These are phyloP conservation scores for Delphinapterus leucas DNA, from an alignment of 2,113 vertebrate genomes.

Conservation along the genomic window DNA sequence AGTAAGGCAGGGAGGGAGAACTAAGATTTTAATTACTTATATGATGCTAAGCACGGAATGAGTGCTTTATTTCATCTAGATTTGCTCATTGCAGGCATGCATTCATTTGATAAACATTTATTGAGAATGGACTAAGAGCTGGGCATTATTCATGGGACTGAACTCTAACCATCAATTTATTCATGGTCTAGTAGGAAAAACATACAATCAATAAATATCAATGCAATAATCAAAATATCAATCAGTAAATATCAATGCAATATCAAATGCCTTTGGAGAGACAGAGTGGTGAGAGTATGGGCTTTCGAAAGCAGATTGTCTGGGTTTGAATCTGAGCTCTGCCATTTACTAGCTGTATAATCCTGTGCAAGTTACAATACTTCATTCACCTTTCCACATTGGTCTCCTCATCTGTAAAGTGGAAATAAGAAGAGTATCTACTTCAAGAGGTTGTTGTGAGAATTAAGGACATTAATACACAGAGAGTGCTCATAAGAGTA, in stretches of 20 bases:
- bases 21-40: not conserved
- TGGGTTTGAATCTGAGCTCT: not conserved
- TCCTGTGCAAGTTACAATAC: not conserved
- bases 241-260: not conserved
- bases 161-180: not conserved
- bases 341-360: too few species aligned
- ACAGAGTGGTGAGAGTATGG: fast-evolving
- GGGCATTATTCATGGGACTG: not conserved
- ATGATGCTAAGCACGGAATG: not conserved
- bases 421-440: not conserved
- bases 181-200: not conserved
- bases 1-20: not conserved
- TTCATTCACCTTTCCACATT: not conserved
- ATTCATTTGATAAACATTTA: not conserved
- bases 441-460: not conserved
- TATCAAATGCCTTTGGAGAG: not conserved
- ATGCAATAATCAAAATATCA: too few species aligned
- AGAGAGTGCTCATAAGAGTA: too few species aligned
- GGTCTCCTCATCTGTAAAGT: not conserved
- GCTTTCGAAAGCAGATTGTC: not conserved
- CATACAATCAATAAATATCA: not conserved
- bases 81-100: not conserved
- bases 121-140: not conserved
- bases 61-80: not conserved
- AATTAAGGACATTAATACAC: not conserved